Evolutionary conservation across 1,140 invertebrate species (phyloP).

Genomic region (Sarcophaga bullata): DNA sequence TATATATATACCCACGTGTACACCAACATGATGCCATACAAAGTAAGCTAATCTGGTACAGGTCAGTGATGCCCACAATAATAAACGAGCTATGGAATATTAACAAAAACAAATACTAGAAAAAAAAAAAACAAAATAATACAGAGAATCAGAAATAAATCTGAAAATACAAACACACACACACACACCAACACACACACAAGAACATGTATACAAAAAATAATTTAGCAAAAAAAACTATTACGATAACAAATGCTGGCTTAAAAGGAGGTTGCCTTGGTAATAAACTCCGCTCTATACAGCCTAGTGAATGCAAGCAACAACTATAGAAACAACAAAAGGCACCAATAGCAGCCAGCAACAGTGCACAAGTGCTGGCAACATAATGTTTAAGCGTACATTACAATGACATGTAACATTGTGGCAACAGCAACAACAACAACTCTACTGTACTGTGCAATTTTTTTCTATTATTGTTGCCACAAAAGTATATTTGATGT

Average conservation of each 20-base stretch:
- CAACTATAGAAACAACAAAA: no score
- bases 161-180: conserved; percentile 19
- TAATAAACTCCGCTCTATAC: conserved; percentile 33
- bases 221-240: conserved; percentile 29
- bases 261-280: conserved; percentile 20
- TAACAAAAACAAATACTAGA: conserved; percentile 5
- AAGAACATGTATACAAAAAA: background rate
- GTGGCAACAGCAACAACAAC: conserved; percentile 18
- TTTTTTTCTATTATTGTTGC: background rate
- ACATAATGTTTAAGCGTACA: no score
- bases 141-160: conserved; percentile 11
- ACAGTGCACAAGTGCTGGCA: background rate
- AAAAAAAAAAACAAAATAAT: background rate
- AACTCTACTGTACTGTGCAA: no score
- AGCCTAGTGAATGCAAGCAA: conserved; percentile 23
- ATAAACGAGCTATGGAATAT: conserved; percentile 29
- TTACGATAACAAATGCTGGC: conserved; percentile 35
- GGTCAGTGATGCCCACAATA: conserved; percentile 40
- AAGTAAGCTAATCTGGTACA: conserved; percentile 32
- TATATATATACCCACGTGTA: no score
- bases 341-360: no score
- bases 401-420: conserved; percentile 34
- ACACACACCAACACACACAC: background rate
- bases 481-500: conserved; percentile 18
- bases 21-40: background rate